Conservation (phyloP, 2,888 invertebrate species). For the Masnerella sp. region DNA sequence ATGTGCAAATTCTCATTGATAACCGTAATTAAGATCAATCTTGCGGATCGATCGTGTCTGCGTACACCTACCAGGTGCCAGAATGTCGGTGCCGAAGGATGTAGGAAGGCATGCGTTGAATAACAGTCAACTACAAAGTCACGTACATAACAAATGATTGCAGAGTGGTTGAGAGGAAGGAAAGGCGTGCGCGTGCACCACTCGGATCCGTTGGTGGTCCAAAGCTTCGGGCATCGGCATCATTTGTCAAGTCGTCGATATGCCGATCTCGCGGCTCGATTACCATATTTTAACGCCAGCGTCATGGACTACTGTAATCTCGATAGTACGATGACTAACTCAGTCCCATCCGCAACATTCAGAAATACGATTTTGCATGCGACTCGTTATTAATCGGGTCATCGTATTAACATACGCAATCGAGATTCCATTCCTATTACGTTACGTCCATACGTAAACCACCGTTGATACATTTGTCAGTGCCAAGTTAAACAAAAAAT, state of each 20-base stretch:
- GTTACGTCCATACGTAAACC: too few relatives aligned
- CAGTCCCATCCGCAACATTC: slow-evolving; percentile 10
- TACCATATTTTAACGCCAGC: slow-evolving; percentile 78
- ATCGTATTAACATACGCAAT: slow-evolving; percentile 53
- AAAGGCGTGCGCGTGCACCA: slow-evolving; percentile 63
- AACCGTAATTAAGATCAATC: slow-evolving; percentile 43
- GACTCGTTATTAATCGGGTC: slow-evolving; percentile 40
- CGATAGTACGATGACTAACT: too few relatives aligned
- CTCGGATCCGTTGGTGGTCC: slow-evolving; percentile 76
- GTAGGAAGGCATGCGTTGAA: slow-evolving; percentile 71
- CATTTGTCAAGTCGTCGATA: slow-evolving; percentile 78
- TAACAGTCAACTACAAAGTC: slow-evolving; percentile 73
- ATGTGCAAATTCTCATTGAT: slow-evolving; percentile 16
- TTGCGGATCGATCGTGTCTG: slow-evolving; percentile 30
- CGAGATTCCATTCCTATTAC: slow-evolving; percentile 55
- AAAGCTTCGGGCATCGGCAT: slow-evolving; percentile 72
- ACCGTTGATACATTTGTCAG: slow-evolving; percentile 51
- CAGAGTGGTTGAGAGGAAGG: slow-evolving; percentile 65
- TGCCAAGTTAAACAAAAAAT: slow-evolving; percentile 39
- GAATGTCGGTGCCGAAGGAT: slow-evolving; percentile 64
- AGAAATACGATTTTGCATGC: slow-evolving; percentile 38
- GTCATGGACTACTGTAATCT: slow-evolving; percentile 76
- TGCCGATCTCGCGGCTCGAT: slow-evolving; percentile 76
- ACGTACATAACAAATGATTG: slow-evolving; percentile 77
- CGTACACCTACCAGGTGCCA: slow-evolving; percentile 63